Evolutionary conservation across 2,888 invertebrate genomes (phyloP), one percentile per base, ranked within the genome.

Genomic region (Tineola bisselliella): DNA sequence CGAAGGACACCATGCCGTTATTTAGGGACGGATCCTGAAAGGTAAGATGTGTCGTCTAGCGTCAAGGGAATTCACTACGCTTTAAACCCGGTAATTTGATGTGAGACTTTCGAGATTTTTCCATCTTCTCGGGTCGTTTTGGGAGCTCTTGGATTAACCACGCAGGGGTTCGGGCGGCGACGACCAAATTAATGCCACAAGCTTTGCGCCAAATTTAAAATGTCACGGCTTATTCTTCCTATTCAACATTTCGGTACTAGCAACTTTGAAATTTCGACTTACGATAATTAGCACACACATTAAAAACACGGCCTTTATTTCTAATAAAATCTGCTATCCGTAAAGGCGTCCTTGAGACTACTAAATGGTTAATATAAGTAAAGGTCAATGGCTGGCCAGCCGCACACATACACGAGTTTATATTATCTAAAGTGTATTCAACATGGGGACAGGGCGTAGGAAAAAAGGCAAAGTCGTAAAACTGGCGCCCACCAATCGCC

Each of bases 71-170:
- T 84, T 79, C 76, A 75, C 77, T 77, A 75, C 78, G 78, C 79
- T 84, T 84, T 84, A 86, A 84, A 83, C 77, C 81, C 77, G 82
- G 84, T 84, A 86, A 86, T 84, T 84, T 84, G 83, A 84, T 82
- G 83, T 75, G 83, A 84, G 82, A 77, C 79, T 83, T 83, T 78
- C 74, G 77, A 83, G 84, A 84, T 84, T 83, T 84, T 84, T 81
- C 81, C 82, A 81, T 83, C 81, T 84, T 80, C 74, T 71, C 74
- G 79, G 74, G 77, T 77, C 79, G 81, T 81, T 79, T 72, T 68
- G 78, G 80, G 79, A 79, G 75, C 76, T 70, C 74, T 76, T 75
- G 81, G 83, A 84, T 83, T 82, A 81, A 81, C 79, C 78, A 80
- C 79, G 82, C 81, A 79, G 79, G 75, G 75, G 70, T 70, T 72